phyloP scores from a whole-genome alignment of 1,140 invertebrate species.

The Anastrepha obliqua region DNA sequence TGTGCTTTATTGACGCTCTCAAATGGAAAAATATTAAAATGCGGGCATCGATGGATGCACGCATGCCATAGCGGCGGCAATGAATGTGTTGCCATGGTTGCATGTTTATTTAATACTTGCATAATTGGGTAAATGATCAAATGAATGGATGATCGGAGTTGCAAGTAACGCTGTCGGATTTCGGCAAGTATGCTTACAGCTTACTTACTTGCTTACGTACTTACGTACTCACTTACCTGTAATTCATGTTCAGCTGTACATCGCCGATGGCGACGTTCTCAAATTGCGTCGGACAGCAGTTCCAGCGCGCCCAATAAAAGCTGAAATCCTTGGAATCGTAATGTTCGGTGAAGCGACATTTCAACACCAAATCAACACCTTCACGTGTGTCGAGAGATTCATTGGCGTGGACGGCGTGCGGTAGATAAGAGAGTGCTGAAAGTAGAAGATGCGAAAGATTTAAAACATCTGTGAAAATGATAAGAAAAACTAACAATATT shows the following conservation, averaged over 20 bases:
- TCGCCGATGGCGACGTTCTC: slow-evolving; percentile 88
- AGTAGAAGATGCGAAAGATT: neutral
- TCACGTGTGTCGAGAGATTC: slow-evolving; percentile 83
- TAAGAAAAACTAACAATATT: no score
- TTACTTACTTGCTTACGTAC: neutral
- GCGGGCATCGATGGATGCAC: slow-evolving; percentile 14
- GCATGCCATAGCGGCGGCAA: neutral
- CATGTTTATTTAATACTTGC: neutral
- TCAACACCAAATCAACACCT: slow-evolving; percentile 85
- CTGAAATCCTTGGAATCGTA: slow-evolving; percentile 78
- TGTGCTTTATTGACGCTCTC: slow-evolving; percentile 42
- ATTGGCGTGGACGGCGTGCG: slow-evolving; percentile 67
- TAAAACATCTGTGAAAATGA: no score
- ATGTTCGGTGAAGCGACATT: slow-evolving; percentile 85
- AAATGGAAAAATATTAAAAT: slow-evolving; percentile 52
- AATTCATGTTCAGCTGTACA: slow-evolving; percentile 84
- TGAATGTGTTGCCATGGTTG: neutral
- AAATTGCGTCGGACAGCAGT: slow-evolving; percentile 78
- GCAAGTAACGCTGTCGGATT: neutral
- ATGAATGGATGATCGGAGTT: neutral
- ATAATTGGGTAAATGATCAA: slow-evolving; percentile 35
- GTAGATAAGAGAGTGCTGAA: slow-evolving; percentile 20
- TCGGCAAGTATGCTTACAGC: neutral
- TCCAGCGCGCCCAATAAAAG: slow-evolving; percentile 84
- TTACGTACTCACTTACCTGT: slow-evolving; percentile 79